These are phyloP conservation scores for Odontamblyopus rebecca DNA, from an alignment of 2,797 vertebrate species.

Conservation along the genomic window DNA sequence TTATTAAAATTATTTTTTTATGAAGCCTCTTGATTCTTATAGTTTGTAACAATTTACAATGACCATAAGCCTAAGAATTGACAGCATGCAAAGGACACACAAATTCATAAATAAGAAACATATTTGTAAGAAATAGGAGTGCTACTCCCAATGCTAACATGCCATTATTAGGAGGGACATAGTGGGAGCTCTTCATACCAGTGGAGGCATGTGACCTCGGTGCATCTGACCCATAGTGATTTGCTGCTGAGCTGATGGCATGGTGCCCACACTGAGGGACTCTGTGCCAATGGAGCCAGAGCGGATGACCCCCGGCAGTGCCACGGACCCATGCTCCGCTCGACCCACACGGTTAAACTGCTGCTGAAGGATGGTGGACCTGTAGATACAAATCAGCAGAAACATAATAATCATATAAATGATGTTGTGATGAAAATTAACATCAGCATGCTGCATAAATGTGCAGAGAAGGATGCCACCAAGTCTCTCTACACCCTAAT, in stretches of 20 bases:
- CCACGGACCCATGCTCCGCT: conserved; percentile 92
- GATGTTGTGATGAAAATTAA: not conserved
- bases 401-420: not conserved
- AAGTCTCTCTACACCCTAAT: conserved; percentile 26
- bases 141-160: not conserved
- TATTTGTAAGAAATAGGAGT: not conserved
- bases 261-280: conserved; percentile 91
- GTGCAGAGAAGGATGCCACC: conserved; percentile 11
- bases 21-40: not conserved
- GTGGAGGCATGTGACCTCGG: conserved; percentile 95
- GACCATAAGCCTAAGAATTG: not conserved
- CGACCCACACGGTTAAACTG: conserved; percentile 95
- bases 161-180: not conserved
- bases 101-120: not conserved
- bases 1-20: not conserved
- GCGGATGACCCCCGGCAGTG: conserved; percentile 93
- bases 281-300: conserved; percentile 92
- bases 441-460: not conserved
- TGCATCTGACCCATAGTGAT: conserved; percentile 97
- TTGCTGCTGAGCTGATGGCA: conserved; percentile 96
- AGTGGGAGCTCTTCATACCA: conserved; percentile 76
- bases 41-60: not conserved
- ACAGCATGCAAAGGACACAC: not conserved
- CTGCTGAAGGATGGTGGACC: conserved; percentile 96
- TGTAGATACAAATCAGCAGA: conserved; percentile 42